These are phyloP conservation scores for Brachymystax lenok DNA, from an alignment of 2,797 vertebrate species.

Conservation along the genomic window DNA sequence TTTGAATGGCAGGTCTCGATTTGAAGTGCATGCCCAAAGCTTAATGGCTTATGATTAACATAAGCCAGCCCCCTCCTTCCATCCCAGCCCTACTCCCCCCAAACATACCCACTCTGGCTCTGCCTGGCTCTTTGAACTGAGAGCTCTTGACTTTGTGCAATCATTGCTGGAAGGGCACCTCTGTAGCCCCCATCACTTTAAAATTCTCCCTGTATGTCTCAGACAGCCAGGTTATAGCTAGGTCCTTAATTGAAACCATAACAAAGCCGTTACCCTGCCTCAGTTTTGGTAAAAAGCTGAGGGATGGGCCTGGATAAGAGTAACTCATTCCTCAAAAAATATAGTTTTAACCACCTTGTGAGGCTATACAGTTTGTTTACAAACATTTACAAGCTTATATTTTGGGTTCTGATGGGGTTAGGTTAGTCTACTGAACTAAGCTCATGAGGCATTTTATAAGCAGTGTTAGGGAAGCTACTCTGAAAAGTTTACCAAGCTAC, in stretches of 20 bases:
- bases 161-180: conserved; percentile 55
- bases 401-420: too few relatives aligned
- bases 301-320: too few relatives aligned
- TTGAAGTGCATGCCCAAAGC: conserved; percentile 71
- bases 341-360: too few relatives aligned
- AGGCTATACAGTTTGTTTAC: too few relatives aligned
- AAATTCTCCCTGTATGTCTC: not conserved
- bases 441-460: too few relatives aligned
- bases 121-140: conserved; percentile 60
- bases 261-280: not conserved
- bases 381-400: too few relatives aligned
- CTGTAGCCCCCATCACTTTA: conserved; percentile 9
- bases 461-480: too few relatives aligned
- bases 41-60: conserved; percentile 74
- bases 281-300: not conserved
- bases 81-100: conserved; percentile 6
- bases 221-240: not conserved
- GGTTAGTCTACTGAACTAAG: too few relatives aligned
- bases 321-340: too few relatives aligned
- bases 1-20: conserved; percentile 72
- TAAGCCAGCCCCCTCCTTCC: conserved; percentile 60
- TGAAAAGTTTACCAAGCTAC: too few relatives aligned
- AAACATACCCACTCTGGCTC: conserved; percentile 2
- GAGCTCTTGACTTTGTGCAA: conserved; percentile 48
- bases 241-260: too few relatives aligned